Evolutionary conservation across 2,797 vertebrate genomes (phyloP).

Genomic region (Ficedula albicollis): DNA sequence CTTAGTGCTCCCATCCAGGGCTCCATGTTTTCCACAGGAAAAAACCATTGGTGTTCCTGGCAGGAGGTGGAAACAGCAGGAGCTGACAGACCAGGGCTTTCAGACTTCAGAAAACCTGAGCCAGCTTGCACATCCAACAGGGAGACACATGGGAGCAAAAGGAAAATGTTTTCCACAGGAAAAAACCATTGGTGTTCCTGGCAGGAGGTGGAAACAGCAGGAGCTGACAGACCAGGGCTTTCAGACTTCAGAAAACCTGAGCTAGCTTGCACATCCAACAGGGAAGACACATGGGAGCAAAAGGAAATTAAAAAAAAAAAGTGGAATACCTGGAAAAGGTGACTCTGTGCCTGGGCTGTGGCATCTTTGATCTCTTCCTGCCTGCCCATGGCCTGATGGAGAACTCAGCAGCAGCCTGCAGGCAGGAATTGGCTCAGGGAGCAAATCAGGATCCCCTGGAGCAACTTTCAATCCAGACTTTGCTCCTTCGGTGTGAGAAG

Average conservation of each 20-base stretch:
- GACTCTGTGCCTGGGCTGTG: neutral
- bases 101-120: neutral
- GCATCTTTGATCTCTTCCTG: neutral
- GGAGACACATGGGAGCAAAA: neutral
- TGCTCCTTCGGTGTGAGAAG: neutral
- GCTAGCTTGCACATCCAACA: neutral
- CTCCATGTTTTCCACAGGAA: neutral
- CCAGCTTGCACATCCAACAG: neutral
- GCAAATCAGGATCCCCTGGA: neutral
- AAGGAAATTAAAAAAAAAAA: fast-evolving
- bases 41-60: neutral
- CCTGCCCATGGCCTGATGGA: neutral
- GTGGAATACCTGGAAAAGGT: neutral
- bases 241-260: neutral
- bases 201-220: neutral
- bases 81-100: neutral
- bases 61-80: neutral
- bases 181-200: neutral
- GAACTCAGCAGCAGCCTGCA: neutral
- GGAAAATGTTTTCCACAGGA: neutral
- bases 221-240: neutral
- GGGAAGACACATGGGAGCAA: neutral
- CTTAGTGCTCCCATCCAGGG: fast-evolving
- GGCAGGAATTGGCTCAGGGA: neutral
- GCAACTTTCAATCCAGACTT: neutral